phyloP scores from a whole-genome alignment of 2,888 invertebrate genomes.

The Hydrotaea diabolus region DNA sequence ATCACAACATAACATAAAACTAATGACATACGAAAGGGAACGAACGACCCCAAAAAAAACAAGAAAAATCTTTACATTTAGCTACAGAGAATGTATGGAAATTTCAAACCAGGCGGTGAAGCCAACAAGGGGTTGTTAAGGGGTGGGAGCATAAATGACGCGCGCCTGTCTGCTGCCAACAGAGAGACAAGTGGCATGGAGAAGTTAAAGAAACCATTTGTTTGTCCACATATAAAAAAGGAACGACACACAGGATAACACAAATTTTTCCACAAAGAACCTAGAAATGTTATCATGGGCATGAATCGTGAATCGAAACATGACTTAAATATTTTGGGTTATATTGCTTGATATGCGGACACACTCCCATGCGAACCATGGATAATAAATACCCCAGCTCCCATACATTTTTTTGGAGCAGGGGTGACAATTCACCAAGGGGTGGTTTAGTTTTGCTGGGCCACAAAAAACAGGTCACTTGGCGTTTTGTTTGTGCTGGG shows the following conservation, averaged over 20 bases:
- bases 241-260: background rate
- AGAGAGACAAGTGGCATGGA: background rate
- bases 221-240: background rate
- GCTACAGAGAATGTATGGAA: background rate
- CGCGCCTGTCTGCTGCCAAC: slow-evolving; percentile 28
- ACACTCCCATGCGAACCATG: too few relatives aligned
- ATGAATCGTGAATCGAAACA: background rate
- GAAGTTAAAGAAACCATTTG: too few relatives aligned
- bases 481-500: slow-evolving; percentile 36
- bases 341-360: background rate
- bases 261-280: background rate
- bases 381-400: background rate
- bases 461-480: slow-evolving; percentile 56
- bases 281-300: background rate
- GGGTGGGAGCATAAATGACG: slow-evolving; percentile 7
- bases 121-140: background rate
- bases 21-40: background rate
- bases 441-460: background rate
- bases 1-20: slow-evolving; percentile 20
- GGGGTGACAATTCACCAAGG: background rate
- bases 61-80: background rate
- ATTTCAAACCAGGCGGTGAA: background rate
- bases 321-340: slow-evolving; percentile 7
- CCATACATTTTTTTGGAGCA: background rate
- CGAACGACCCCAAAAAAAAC: too few relatives aligned